phyloP scores from a whole-genome alignment of 2,113 vertebrate genomes.

The Ictidomys tridecemlineatus region DNA sequence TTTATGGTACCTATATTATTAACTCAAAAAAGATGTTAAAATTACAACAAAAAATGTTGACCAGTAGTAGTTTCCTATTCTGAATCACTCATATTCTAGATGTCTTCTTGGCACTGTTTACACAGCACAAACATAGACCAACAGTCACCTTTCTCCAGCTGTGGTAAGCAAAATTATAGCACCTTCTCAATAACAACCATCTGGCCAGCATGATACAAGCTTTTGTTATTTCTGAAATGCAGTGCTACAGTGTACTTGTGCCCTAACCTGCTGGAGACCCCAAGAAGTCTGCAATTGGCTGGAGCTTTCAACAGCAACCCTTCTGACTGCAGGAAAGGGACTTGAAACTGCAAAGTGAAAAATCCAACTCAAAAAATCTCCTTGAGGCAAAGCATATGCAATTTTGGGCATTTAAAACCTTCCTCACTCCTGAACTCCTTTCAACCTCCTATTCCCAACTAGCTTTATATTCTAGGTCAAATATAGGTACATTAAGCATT shows the following conservation, averaged over 20 bases:
- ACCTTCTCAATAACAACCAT: background rate
- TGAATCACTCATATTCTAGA: background rate
- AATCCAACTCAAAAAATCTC: background rate
- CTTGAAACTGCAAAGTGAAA: constrained; percentile 21
- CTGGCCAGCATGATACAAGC: background rate
- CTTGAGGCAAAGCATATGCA: background rate
- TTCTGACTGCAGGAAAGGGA: background rate
- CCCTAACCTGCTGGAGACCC: background rate
- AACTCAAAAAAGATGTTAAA: constrained; percentile 18
- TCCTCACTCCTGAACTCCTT: background rate
- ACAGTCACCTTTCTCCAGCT: no score
- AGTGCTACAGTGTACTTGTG: background rate
- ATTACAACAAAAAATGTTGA: background rate
- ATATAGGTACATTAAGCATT: constrained; percentile 61
- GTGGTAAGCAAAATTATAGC: background rate
- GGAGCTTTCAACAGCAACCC: background rate
- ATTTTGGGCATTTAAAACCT: background rate
- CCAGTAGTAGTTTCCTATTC: background rate
- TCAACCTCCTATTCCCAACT: background rate
- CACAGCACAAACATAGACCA: background rate
- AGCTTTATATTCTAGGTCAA: constrained; percentile 61
- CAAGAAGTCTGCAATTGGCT: background rate
- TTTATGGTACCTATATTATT: background rate
- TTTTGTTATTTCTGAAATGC: constrained; percentile 43
- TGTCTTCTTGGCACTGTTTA: background rate